phyloP scores from a whole-genome alignment of 1,140 invertebrate genomes.

The Drosophila lacertosa region DNA sequence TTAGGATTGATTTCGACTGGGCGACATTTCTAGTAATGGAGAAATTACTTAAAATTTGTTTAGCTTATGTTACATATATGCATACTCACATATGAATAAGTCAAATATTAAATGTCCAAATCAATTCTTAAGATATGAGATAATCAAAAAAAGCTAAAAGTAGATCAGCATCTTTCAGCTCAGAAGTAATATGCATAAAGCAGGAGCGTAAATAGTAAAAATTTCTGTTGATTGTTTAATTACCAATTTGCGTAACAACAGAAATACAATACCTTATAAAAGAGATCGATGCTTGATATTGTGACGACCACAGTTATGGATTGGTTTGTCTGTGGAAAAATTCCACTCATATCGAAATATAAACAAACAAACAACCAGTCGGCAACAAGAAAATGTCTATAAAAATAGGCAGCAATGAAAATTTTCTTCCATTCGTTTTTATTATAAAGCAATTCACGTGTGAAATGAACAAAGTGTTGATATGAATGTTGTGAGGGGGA shows the following conservation, averaged over 20 bases:
- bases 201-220: too few species aligned
- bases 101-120: too few species aligned
- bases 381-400: constrained; percentile 37
- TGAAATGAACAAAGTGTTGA: constrained; percentile 80
- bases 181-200: too few species aligned
- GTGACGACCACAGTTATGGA: background rate
- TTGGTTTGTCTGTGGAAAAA: constrained; percentile 50
- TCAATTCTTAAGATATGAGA: too few species aligned
- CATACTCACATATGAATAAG: too few species aligned
- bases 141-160: too few species aligned
- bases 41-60: too few species aligned
- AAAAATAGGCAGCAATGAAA: constrained; percentile 60
- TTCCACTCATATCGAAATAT: constrained; percentile 63
- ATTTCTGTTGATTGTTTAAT: background rate
- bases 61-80: too few species aligned
- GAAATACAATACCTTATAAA: background rate
- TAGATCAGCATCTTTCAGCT: too few species aligned
- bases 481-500: constrained; percentile 46
- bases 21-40: too few species aligned
- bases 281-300: background rate
- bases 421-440: constrained; percentile 50
- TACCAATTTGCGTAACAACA: background rate
- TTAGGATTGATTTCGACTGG: background rate
- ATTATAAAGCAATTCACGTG: constrained; percentile 73
- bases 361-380: constrained; percentile 49